Base-by-base conservation (phyloP, 23 tunicate genomes). In the Halocynthia aurantium region DNA sequence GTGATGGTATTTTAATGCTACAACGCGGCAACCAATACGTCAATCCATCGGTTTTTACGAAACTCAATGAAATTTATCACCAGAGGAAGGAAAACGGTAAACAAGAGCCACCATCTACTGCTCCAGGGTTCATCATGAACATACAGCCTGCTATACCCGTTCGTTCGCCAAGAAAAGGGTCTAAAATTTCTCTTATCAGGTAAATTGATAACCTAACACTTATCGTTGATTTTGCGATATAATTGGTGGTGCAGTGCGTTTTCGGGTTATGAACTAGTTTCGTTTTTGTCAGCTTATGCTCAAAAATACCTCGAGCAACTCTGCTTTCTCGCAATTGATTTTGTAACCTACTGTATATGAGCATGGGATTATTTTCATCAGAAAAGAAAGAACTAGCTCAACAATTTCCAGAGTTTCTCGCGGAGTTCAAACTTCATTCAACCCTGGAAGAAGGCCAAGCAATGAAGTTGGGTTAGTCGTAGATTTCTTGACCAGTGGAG, bases 1-100 rank as follows among this genome's bases (percentile, higher is more conserved):
- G 84, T 15, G 65, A 62, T 53, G 75, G 84, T 11, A 72, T 86
- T 50, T 7, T 85, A 61, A 76, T 86, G 80, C 64, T 86, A 72
- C 77, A 76, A 51, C 66, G 51, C 7, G 85, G 85, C 9, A 10
- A 19, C 66, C 15, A 51, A 53, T 63, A 75, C 22, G 82, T 86
- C 0, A 68, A 57, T 22, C 91, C 91, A 9, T 64, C 44, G 6
- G 55, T 72, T 19, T 86, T 86, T 58, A 55, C 75, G 9, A 75
- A 86, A 31, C 53, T 86, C 66, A 50, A 70, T 66, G 76, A 69
- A 61, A 50, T 81, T 15, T 49, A 65, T 15, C 70, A 20, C 22
- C 15, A 9, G n/a, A 15, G 6, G 70, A 15, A 0, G 31, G 31
- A 65, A 15, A 49, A 10, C 9, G 31, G 6, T 15, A 15, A 0